Base-by-base conservation (phyloP, 2,113 vertebrate species). In the Mesoclemmys tuberculata region DNA sequence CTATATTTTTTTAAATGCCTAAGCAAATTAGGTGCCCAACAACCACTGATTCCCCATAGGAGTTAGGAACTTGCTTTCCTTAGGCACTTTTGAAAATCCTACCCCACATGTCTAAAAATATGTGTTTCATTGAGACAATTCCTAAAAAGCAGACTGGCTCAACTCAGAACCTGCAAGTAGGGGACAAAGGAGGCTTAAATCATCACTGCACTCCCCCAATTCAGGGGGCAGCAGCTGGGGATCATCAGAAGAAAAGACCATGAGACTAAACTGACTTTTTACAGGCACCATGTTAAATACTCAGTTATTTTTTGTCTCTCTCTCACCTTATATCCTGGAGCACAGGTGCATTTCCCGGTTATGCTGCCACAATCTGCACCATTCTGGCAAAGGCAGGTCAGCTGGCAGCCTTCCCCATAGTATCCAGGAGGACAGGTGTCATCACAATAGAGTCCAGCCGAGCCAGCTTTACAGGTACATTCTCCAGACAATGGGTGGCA, bases 401-500 rank as follows among this genome's bases (percentile, higher is more conserved):
- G 96, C 95, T 93, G 98, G 98, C 99, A 99, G 95, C 98, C 98
- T 46, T 99, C 98, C 0, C 99, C 99, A 1, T 99, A 99, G 98
- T 94, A 99, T 31, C 99, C 99, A 1, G 98, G 96, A 1, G 99
- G 98, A 95, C 99, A 99, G 92, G 98, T 99, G 96, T 99, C 99
- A 10, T 99, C 99, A 98, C 99, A 99, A 98, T 99, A 99, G 75
- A 98, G 98, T 54, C 99, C 99, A 41, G 99, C 98, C 99, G 99
- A 99, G 96, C 99, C 99, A 2, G 98, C 98, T 89, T 98, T 98
- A 98, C 99, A 99, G 92, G 98, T 98, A 95, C 99, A 99, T 93
- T 99, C 99, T 92, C 99, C 99, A 80, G 99, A 99, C 93, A 99
- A 98, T 0, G 99, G 99, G 92, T 99, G 99, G 98, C 99, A 99